Conservation (phyloP, 1,140 invertebrate genomes). For the Dysdera silvatica region DNA sequence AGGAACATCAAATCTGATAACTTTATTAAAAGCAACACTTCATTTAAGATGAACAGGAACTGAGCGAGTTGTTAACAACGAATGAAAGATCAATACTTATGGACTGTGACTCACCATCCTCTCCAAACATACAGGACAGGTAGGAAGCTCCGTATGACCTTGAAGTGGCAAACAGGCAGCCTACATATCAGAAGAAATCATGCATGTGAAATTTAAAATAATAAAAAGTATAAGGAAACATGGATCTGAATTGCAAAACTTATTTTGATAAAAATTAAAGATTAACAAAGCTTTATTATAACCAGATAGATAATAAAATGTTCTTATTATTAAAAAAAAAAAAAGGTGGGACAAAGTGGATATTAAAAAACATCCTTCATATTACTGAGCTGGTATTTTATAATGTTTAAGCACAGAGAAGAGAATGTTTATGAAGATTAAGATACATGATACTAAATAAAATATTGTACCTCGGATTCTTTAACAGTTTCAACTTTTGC, state of each 20-base stretch:
- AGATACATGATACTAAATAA: too few species aligned
- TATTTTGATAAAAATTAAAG: background rate
- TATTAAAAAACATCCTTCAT: too few species aligned
- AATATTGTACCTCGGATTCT: constrained; percentile 50
- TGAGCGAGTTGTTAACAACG: constrained; percentile 1
- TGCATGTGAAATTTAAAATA: too few species aligned
- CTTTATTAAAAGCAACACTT: too few species aligned
- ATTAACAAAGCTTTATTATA: background rate
- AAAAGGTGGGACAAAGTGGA: too few species aligned
- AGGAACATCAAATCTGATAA: background rate
- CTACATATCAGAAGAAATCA: too few species aligned
- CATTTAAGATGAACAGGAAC: background rate
- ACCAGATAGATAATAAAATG: too few species aligned
- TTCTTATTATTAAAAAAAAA: too few species aligned
- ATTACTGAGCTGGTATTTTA: too few species aligned
- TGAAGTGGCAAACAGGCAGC: constrained; percentile 53
- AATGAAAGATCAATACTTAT: background rate
- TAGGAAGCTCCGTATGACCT: constrained; percentile 87
- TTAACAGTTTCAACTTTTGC: constrained; percentile 73
- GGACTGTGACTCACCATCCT: constrained; percentile 51
- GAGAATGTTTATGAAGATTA: too few species aligned
- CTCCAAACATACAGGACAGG: constrained; percentile 93
- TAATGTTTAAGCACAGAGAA: too few species aligned
- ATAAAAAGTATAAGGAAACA: background rate
- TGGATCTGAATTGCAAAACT: background rate